Evolutionary conservation across 2,797 vertebrate species (phyloP).

Genomic region (Hephaestus fuliginosus): DNA sequence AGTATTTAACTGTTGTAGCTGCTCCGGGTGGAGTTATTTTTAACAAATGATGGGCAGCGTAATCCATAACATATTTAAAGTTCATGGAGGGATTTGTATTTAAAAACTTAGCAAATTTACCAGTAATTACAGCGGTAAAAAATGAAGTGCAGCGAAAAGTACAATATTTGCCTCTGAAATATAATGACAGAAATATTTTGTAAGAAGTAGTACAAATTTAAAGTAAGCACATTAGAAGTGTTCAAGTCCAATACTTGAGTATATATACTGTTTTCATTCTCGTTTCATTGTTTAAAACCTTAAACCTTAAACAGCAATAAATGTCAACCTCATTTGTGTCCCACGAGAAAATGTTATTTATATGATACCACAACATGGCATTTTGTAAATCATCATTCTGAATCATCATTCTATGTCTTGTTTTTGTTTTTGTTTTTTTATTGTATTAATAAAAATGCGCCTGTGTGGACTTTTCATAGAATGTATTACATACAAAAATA

Average conservation of each 20-base stretch:
- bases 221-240: neutral
- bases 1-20: neutral
- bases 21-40: neutral
- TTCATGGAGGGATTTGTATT: neutral
- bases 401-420: neutral
- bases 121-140: neutral
- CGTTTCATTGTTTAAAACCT: neutral
- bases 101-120: neutral
- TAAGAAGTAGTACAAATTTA: neutral
- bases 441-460: neutral
- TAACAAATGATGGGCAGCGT: neutral
- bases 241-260: neutral
- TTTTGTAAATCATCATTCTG: neutral
- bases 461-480: no score
- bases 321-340: neutral
- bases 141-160: neutral
- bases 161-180: neutral
- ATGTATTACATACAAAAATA: neutral
- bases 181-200: no score
- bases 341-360: no score
- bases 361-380: no score
- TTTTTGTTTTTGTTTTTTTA: neutral
- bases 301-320: neutral
- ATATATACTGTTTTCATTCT: neutral
- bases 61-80: neutral